Evolutionary conservation across 2,113 vertebrate genomes (phyloP).

Genomic region (Cinclus cinclus): DNA sequence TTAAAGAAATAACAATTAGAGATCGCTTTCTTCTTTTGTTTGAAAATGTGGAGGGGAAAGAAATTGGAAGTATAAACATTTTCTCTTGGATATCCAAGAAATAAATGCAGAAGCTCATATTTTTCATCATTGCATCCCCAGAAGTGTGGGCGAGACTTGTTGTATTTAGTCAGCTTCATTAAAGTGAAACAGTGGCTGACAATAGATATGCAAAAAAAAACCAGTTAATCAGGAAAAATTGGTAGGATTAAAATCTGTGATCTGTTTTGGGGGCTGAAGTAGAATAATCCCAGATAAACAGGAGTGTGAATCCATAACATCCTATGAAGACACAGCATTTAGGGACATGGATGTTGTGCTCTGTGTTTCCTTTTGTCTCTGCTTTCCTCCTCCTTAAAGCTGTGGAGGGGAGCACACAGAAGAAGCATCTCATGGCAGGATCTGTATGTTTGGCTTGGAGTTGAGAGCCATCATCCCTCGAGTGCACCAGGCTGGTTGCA

Average conservation of each 20-base stretch:
- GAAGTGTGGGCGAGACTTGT: background rate
- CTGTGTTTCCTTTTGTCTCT: background rate
- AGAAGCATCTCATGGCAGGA: background rate
- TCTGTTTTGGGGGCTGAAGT: background rate
- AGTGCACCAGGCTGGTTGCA: background rate
- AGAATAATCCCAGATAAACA: background rate
- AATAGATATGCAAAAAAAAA: background rate
- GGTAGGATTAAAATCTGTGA: background rate
- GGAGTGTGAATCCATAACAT: background rate
- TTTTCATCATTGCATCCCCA: background rate
- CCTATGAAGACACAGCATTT: background rate
- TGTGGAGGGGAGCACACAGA: background rate
- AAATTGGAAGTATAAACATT: background rate
- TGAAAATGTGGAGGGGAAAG: background rate
- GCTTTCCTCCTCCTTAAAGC: background rate
- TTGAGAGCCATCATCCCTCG: background rate
- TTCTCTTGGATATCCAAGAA: background rate
- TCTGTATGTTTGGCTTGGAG: background rate
- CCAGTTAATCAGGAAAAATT: background rate
- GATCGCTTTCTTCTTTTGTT: background rate
- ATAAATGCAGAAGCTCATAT: background rate
- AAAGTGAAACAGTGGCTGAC: background rate
- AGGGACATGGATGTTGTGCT: background rate
- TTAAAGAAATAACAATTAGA: slow-evolving; percentile 2
- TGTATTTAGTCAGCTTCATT: background rate